A percentile compares a stretch with the other conserved stretches of the same genome.
These are phyloP conservation scores for Drosophila kikkawai DNA, from an alignment of 1,140 invertebrate species.

Conservation along the genomic window DNA sequence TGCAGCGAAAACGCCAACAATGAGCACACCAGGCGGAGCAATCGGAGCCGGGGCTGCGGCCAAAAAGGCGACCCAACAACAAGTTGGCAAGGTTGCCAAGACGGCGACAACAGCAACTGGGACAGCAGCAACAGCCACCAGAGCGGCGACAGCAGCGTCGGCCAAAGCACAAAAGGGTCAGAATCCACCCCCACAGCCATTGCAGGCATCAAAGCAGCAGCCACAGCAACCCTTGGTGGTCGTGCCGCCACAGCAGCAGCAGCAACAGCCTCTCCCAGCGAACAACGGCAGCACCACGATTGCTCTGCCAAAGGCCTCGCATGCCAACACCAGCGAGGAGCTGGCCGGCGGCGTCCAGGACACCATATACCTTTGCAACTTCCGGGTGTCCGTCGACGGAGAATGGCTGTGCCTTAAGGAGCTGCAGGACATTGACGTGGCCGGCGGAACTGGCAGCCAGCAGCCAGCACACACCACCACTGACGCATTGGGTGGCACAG, in stretches of 20 bases:
- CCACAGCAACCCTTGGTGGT: constrained; percentile 32
- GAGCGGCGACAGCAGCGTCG: constrained; percentile 23
- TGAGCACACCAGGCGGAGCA: constrained; percentile 39
- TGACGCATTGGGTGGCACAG: constrained; percentile 2
- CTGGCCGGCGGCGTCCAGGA: constrained; percentile 95
- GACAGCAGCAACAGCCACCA: constrained; percentile 19
- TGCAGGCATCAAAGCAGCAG: constrained; percentile 32
- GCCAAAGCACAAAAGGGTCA: constrained; percentile 61
- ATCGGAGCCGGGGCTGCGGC: constrained; percentile 13
- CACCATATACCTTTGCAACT: constrained; percentile 98
- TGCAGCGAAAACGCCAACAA: constrained; percentile 51
- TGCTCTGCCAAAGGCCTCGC: constrained; percentile 73
- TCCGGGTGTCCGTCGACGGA: constrained; percentile 97
- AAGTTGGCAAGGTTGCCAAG: constrained; percentile 64
- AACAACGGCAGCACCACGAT: constrained; percentile 68
- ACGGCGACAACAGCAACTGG: constrained; percentile 23
- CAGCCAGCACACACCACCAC: constrained; percentile 38
- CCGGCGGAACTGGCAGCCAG: constrained; percentile 67
- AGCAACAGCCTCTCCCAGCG: constrained; percentile 30
- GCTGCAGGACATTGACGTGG: constrained; percentile 94
- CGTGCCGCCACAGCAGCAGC: constrained; percentile 13
- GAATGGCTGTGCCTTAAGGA: constrained; percentile 99
- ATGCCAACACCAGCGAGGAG: constrained; percentile 86
- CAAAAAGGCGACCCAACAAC: constrained; percentile 61
- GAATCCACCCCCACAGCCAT: constrained; percentile 61